Conservation (phyloP, 2,888 invertebrate genomes). For the Spodoptera picta region DNA sequence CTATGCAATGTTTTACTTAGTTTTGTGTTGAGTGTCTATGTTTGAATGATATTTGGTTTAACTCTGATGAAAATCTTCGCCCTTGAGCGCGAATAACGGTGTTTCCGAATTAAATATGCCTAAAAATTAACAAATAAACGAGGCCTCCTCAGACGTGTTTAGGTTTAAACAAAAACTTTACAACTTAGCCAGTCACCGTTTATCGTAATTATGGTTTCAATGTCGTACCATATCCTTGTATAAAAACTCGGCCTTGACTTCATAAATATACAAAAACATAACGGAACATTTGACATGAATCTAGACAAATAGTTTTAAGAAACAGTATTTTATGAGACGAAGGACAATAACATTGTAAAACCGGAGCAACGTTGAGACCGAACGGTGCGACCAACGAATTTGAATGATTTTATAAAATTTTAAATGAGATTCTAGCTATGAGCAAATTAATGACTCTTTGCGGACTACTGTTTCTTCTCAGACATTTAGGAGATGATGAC, state of each 20-base stretch:
- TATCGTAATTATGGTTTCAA: slow-evolving; percentile 43
- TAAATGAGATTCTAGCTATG: too few species aligned
- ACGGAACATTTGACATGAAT: slow-evolving; percentile 41
- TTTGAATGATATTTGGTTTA: slow-evolving; percentile 22
- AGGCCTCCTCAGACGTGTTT: slow-evolving; percentile 25
- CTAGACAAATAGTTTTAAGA: slow-evolving; percentile 12
- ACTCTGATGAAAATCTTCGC: slow-evolving; percentile 23
- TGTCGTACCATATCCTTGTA: slow-evolving; percentile 52
- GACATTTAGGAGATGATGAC: too few species aligned
- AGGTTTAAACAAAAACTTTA: slow-evolving; percentile 28
- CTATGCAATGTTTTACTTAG: slow-evolving; percentile 39
- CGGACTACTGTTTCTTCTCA: too few species aligned
- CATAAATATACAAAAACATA: slow-evolving; percentile 45
- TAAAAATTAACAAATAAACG: slow-evolving; percentile 16
- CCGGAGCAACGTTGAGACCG: slow-evolving; percentile 10
- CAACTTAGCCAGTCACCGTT: slow-evolving; percentile 36
- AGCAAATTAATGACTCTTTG: too few species aligned
- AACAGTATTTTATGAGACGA: slow-evolving; percentile 4
- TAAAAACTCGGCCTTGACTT: slow-evolving; percentile 53
- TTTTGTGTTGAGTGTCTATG: slow-evolving; percentile 16
- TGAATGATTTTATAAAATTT: too few species aligned
- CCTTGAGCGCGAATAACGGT: slow-evolving; percentile 29
- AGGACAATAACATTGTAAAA: slow-evolving; percentile 7
- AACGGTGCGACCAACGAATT: slow-evolving; percentile 1
- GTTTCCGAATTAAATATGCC: slow-evolving; percentile 15